Percentiles rank a stretch among this genome's conserved stretches.
Conservation (phyloP, 2,888 invertebrate species). For the Timandra comae region DNA sequence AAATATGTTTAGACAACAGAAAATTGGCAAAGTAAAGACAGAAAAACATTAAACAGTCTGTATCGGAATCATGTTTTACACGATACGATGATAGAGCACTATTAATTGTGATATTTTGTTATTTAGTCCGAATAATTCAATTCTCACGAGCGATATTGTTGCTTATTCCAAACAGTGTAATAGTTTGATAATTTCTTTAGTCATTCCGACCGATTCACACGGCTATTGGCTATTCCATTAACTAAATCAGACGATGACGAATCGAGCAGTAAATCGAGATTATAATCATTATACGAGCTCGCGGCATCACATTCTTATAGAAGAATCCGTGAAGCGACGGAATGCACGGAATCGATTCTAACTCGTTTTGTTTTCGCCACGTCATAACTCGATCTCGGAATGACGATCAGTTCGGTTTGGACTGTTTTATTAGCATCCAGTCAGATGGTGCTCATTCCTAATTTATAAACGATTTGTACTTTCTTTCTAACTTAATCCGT, state of each 20-base stretch:
- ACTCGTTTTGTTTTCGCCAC: constrained; percentile 74
- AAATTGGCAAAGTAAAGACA: too few species aligned
- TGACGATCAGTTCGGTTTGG: constrained; percentile 35
- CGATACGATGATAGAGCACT: too few species aligned
- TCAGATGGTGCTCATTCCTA: constrained; percentile 10
- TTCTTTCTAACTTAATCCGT: too few species aligned
- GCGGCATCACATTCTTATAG: constrained; percentile 60
- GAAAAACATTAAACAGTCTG: too few species aligned
- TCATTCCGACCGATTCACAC: constrained; percentile 56
- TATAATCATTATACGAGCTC: constrained; percentile 65
- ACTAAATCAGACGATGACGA: constrained; percentile 73
- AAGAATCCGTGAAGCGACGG: constrained; percentile 66
- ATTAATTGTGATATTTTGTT: too few species aligned
- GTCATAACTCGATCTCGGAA: constrained; percentile 64
- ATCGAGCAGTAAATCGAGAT: constrained; percentile 70
- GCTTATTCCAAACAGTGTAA: too few species aligned
- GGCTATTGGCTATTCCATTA: constrained; percentile 70
- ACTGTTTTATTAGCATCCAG: constrained; percentile 22
- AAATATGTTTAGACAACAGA: too few species aligned
- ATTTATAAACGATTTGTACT: constrained; percentile 17
- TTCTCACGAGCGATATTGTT: too few species aligned
- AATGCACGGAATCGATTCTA: constrained; percentile 70
- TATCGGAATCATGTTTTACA: too few species aligned
- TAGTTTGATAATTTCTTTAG: constrained; percentile 10
- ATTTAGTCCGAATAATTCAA: too few species aligned